Base-by-base conservation (phyloP, 2,888 invertebrate genomes). In the Noctua janthina region DNA sequence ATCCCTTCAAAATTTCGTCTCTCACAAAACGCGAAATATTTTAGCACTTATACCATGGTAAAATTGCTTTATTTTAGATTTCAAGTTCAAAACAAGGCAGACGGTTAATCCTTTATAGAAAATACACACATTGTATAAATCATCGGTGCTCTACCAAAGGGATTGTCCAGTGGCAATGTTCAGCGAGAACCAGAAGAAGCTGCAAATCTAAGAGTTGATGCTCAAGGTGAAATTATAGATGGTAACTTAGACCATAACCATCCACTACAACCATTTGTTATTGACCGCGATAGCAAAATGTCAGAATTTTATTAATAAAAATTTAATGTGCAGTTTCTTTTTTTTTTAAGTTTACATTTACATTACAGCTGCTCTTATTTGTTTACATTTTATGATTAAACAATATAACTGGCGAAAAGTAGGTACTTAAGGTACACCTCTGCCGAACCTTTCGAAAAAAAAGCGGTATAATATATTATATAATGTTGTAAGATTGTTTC, bases 181-280 rank as follows among this genome's bases (percentile, higher is more conserved):
- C 78, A 7, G 51, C 56, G n/a, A 70, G 70, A 35, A 6, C 11
- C 17, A 69, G 75, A 10, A 68, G 66, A 29, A 75, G 71, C 23
- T 84, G 81, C 64, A 77, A 49, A 46, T 77, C 78, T 3, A 85
- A 79, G 29, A 56, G 15, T 85, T 23, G 64, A 78, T 62, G 8
- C 4, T 66, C 2, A 11, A 8, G 64, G 20, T 54, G 66, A n/a
- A 5, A 46, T 85, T 49, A 10, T 79, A 66, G 51, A 71, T 20
- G 67, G 70, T 3, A 70, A 46, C 7, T 0, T 67, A 1, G 46
- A 71, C 1, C 85, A 85, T 29, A 85, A 7, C 15, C 85, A 85
- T 68, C 35, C 59, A 35, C 79, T 79, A 39, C 71, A 81, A 15
- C 64, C 17, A 13, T 84, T 77, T 66, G 49, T 43, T 35, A n/a